Evolutionary conservation across 1,140 invertebrate genomes (phyloP), one percentile per base, ranked within the genome.

Genomic region (Magallana gigas): DNA sequence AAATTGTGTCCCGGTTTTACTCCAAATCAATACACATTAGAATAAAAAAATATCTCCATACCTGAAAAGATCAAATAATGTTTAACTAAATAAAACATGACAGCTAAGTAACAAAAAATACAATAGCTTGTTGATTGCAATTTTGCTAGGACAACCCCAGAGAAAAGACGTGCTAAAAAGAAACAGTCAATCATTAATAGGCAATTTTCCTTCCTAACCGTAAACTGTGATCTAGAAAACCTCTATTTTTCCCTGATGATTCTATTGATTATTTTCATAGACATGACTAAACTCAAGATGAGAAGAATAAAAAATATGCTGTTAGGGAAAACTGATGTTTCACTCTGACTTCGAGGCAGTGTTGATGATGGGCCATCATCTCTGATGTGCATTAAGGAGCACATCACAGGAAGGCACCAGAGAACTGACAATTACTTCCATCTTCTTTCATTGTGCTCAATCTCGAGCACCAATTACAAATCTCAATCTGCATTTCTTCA

Each of bases 311-410:
- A 23, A 29, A 76, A 29, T 76, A 76, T 76, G 23, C 23, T 12
- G 68, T 76, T 76, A 76, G 68, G 23, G 68, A 12, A 29, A 76
- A 76, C 23, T 76, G 68, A 76, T 76, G 68, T 76, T 76, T 76
- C 68, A 76, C 18, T 29, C 3, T 29, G 68, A 29, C 23, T 76
- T 76, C 68, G 14, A 29, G 68, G 68, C 68, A 12, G 29, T 23
- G 12, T 12, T 23, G 9, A 11, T 36, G 68, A 76, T 23, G 36
- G 23, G 68, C 23, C 68, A 76, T 29, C 68, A 29, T 12, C 68
- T 29, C 23, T 36, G 23, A 12, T 29, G 23, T 29, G 18, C 68
- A 76, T 36, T 76, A 29, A 76, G 36, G 18, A 76, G 68, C 68
- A 29, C 29, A 76, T 76, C 68, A 76, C 36, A 29, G 68, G 11